Evolutionary conservation across 2,113 vertebrate genomes (phyloP).

Genomic region (Nothoprocta perdicaria): DNA sequence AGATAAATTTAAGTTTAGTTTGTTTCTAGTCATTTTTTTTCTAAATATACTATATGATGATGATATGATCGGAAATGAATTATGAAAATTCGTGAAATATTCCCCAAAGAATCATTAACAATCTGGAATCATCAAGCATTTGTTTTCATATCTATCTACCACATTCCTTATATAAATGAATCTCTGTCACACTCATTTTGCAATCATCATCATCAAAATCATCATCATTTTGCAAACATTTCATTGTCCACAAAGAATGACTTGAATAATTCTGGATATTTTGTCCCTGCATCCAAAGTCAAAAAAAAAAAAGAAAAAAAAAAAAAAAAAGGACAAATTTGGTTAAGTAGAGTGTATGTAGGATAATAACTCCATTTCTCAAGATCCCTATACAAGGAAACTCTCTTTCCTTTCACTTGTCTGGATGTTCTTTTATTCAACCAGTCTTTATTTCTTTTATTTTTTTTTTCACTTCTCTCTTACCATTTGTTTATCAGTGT

Average conservation of each 20-base stretch:
- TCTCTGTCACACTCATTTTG: not conserved
- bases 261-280: not conserved
- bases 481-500: not conserved
- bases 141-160: not conserved
- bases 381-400: not conserved
- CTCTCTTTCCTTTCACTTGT: not conserved
- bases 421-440: not conserved
- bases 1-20: not conserved
- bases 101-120: not conserved
- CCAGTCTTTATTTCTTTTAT: not conserved
- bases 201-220: no score
- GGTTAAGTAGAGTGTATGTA: not conserved
- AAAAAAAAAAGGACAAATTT: no score
- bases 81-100: not conserved
- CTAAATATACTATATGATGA: not conserved
- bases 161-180: not conserved
- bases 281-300: not conserved
- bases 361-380: not conserved
- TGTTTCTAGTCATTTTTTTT: not conserved
- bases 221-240: not conserved
- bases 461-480: not conserved
- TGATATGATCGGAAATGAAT: not conserved
- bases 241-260: not conserved
- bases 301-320: not conserved
- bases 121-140: no score